phyloP scores from a whole-genome alignment of 2,888 invertebrate genomes.

The Toxonevra muliebris region DNA sequence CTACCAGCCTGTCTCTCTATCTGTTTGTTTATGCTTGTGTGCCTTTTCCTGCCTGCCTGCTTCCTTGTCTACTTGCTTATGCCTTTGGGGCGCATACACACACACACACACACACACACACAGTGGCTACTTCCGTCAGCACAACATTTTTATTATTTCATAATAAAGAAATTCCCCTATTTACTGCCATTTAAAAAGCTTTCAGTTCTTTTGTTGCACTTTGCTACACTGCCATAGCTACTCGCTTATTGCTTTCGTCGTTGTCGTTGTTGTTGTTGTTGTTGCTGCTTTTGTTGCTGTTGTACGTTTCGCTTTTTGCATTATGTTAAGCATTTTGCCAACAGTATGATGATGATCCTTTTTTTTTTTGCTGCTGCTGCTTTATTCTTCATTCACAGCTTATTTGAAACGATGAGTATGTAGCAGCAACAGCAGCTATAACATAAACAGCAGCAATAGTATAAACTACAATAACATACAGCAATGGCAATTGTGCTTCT shows the following conservation, averaged over 20 bases:
- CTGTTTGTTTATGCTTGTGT: too few relatives aligned
- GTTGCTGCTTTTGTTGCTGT: background rate
- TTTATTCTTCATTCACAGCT: too few relatives aligned
- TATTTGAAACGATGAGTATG: background rate
- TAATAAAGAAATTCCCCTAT: slow-evolving; percentile 21
- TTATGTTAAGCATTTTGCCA: slow-evolving; percentile 11
- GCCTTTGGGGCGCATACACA: background rate
- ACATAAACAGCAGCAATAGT: slow-evolving; percentile 10
- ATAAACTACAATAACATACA: background rate
- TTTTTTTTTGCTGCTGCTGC: background rate
- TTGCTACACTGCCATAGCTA: background rate
- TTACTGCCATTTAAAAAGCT: slow-evolving; percentile 26
- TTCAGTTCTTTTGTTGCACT: slow-evolving; percentile 1
- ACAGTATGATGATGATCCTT: background rate
- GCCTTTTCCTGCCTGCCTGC: too few relatives aligned
- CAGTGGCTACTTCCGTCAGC: slow-evolving; percentile 1
- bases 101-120: background rate
- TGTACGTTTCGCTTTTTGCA: background rate
- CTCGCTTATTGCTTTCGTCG: too few relatives aligned
- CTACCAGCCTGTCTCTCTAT: too few relatives aligned
- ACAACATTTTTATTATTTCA: slow-evolving; percentile 8
- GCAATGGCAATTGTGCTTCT: background rate
- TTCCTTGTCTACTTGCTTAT: too few relatives aligned
- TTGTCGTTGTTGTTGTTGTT: too few relatives aligned
- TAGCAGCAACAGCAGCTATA: background rate